Evolutionary conservation across 2,797 vertebrate species (phyloP).

Genomic region (Megalops cyprinoides): DNA sequence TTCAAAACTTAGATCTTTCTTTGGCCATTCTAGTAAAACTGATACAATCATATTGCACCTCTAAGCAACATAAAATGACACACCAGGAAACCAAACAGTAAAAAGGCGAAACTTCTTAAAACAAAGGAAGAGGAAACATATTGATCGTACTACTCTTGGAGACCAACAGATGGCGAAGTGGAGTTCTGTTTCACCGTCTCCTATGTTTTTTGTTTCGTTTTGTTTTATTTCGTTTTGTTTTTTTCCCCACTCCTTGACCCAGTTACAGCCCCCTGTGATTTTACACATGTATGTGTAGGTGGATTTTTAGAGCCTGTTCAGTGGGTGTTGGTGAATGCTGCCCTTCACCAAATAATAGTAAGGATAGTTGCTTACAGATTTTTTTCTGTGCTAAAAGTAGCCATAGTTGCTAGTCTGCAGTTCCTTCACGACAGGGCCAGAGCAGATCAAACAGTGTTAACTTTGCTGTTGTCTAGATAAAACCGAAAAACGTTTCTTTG

Average conservation of each 20-base stretch:
- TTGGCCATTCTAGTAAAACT: no score
- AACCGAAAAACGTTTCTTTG: background rate
- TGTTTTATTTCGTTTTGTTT: background rate
- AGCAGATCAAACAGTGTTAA: conserved; percentile 19
- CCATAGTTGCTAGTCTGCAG: background rate
- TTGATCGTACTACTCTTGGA: background rate
- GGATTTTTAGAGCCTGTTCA: conserved; percentile 17
- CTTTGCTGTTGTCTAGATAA: background rate
- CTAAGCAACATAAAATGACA: background rate
- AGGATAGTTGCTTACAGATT: conserved; percentile 3
- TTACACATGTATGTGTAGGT: conserved; percentile 41
- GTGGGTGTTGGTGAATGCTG: conserved; percentile 13
- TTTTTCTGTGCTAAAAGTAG: conserved; percentile 18
- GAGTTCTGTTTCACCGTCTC: background rate
- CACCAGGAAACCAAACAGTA: background rate
- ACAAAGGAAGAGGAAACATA: background rate
- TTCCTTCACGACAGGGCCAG: background rate
- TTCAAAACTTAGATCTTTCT: background rate
- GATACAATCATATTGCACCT: background rate
- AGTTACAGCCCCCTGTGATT: background rate
- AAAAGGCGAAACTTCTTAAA: background rate
- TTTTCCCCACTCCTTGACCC: background rate
- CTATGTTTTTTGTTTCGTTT: no score
- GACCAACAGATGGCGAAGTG: background rate
- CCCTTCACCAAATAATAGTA: conserved; percentile 4